phyloP scores from a whole-genome alignment of 2,113 vertebrate species.

The Epinephelus moara region DNA sequence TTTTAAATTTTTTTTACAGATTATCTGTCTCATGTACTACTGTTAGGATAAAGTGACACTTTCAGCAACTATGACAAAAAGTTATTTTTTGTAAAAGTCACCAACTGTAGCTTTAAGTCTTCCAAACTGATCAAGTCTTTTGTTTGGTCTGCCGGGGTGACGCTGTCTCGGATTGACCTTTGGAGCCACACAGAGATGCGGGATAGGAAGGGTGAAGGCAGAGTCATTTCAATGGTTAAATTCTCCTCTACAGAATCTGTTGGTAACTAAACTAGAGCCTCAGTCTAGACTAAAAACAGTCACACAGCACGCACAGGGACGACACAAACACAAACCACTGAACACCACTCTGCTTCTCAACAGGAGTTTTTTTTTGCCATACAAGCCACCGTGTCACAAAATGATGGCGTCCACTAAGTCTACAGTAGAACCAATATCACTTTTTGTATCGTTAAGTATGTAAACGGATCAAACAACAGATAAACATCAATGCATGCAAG shows the following conservation, averaged over 20 bases:
- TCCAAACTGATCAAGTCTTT: slow-evolving; percentile 16
- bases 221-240: slow-evolving; percentile 35
- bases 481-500: slow-evolving; percentile 97
- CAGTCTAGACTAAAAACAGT: slow-evolving; percentile 91
- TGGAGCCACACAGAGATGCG: slow-evolving; percentile 40
- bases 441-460: slow-evolving; percentile 90
- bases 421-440: slow-evolving; percentile 90
- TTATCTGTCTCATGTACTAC: no score
- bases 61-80: no score
- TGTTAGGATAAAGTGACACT: no score
- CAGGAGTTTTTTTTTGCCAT: slow-evolving; percentile 70
- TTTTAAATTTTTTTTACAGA: no score
- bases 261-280: slow-evolving; percentile 85
- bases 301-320: slow-evolving; percentile 95
- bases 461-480: slow-evolving; percentile 91
- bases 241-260: slow-evolving; percentile 69
- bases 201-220: slow-evolving; percentile 71
- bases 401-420: slow-evolving; percentile 92
- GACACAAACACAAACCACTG: slow-evolving; percentile 94
- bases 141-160: slow-evolving; percentile 39
- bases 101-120: background rate
- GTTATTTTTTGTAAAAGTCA: no score
- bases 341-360: slow-evolving; percentile 94
- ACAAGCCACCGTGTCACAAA: slow-evolving; percentile 91
- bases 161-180: slow-evolving; percentile 41